Conservation (phyloP, 2,113 vertebrate species). For the Brachyistius frenatus region DNA sequence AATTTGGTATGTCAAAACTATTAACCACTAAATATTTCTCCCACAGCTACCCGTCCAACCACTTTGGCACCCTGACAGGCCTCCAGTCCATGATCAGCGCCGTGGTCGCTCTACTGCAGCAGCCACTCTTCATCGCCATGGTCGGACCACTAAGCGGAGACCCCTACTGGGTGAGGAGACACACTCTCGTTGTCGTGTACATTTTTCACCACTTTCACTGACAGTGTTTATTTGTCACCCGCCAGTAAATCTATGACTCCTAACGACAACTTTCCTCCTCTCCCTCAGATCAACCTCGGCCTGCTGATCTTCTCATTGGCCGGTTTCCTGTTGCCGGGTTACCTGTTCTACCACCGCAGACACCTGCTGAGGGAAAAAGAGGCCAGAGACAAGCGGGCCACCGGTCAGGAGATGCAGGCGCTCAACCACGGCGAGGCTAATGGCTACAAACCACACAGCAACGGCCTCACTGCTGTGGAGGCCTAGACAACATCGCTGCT, state of each 20-base stretch:
- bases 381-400: conserved; percentile 42
- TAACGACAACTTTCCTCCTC: conserved; percentile 6
- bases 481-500: conserved; percentile 45
- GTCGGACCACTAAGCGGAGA: conserved; percentile 86
- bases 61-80: conserved; percentile 93
- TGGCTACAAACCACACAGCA: conserved; percentile 76
- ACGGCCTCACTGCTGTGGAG: conserved; percentile 68
- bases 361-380: conserved; percentile 70
- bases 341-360: conserved; percentile 86
- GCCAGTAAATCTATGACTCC: background rate
- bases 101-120: conserved; percentile 89
- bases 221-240: no score
- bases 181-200: background rate
- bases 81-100: conserved; percentile 93
- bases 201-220: background rate
- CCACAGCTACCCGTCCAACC: conserved; percentile 90
- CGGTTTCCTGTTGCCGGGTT: conserved; percentile 89
- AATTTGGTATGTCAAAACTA: background rate
- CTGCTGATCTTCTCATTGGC: conserved; percentile 85
- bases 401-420: conserved; percentile 56
- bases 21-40: conserved; percentile 14
- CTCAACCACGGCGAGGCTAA: conserved; percentile 69
- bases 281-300: conserved; percentile 82
- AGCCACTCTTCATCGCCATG: conserved; percentile 90
- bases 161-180: conserved; percentile 86